phyloP scores from a whole-genome alignment of 2,888 invertebrate genomes.

The Chrysolina oricalcia region DNA sequence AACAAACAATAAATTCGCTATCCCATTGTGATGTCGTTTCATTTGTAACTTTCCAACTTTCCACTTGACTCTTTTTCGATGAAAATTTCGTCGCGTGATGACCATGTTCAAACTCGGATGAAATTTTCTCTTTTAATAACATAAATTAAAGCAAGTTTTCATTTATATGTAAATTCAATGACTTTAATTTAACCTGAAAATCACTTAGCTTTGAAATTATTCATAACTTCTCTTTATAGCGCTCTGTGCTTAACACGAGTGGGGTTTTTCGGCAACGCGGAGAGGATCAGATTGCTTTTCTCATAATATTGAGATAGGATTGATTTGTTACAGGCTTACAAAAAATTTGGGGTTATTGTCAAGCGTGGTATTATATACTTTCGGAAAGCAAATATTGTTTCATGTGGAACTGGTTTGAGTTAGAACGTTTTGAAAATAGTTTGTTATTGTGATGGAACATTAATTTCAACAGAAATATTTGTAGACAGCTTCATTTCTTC shows the following conservation, averaged over 20 bases:
- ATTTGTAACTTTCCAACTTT: neutral
- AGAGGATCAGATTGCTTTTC: neutral
- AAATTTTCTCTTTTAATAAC: conserved; percentile 51
- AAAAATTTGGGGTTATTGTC: neutral
- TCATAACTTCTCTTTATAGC: conserved; percentile 47
- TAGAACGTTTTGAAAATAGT: neutral
- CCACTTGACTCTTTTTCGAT: conserved; percentile 30
- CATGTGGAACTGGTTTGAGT: too few species aligned
- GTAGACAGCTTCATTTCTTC: too few species aligned
- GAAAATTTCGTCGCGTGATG: conserved; percentile 49
- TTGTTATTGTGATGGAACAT: neutral
- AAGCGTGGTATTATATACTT: too few species aligned
- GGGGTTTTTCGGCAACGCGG: conserved; percentile 4
- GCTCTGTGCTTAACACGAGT: conserved; percentile 28
- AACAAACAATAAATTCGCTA: too few species aligned
- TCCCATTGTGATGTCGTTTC: neutral
- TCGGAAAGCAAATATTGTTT: too few species aligned
- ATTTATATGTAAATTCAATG: conserved; percentile 67
- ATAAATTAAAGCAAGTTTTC: conserved; percentile 64
- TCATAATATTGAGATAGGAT: neutral
- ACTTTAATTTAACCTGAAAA: conserved; percentile 55
- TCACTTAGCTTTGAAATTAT: conserved; percentile 51
- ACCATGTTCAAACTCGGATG: conserved; percentile 44
- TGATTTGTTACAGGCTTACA: neutral
- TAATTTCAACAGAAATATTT: neutral